Base-by-base conservation (phyloP, 2,113 vertebrate genomes). In the Suricata suricatta region DNA sequence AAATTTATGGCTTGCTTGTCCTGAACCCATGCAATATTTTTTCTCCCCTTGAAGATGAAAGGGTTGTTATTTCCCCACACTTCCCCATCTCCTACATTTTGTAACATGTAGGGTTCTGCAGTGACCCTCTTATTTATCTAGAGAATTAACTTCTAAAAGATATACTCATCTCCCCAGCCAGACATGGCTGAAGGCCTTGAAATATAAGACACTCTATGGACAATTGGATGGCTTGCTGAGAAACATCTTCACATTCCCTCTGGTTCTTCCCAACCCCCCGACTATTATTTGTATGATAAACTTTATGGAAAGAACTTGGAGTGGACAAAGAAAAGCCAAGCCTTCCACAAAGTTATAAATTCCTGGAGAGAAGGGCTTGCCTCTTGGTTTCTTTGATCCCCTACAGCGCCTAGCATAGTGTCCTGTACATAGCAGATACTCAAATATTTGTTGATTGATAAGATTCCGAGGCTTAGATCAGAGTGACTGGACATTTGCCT, bases 41-140 rank as follows among this genome's bases (percentile, higher is more conserved):
- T 79, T 90, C 89, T 97, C 41, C 8, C 80, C 93, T 93, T 92
- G 57, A 95, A 97, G 93, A 97, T 97, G 96, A 97, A 97, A 93
- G 96, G 69, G 63, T 71, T 76, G 41, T 86, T 79, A 14, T 79
- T 60, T 52, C 72, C 83, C 35, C 76, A n/a, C 68, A 33, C 38
- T 64, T 38, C 44, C 72, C 41, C 31, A 33, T 50, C 71, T 85
- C 68, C 90, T 96, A 84, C 77, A 52, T 96, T 85, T 92, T 82
- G 93, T 85, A 90, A 72, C 27, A 44, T 16, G 44, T 21, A 88
- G 66, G 38, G 50, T 88, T 92, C 81, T 84, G 88, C n/a, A 54
- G 16, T 23, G 25, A 77, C 77, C 66, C 83, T 94, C 85, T 94
- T 81, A 97, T 90, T 92, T 96, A 94, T 95, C 93, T 84, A 77